phyloP scores from a whole-genome alignment of 2,797 vertebrate species.

The Aselliscus stoliczkanus region DNA sequence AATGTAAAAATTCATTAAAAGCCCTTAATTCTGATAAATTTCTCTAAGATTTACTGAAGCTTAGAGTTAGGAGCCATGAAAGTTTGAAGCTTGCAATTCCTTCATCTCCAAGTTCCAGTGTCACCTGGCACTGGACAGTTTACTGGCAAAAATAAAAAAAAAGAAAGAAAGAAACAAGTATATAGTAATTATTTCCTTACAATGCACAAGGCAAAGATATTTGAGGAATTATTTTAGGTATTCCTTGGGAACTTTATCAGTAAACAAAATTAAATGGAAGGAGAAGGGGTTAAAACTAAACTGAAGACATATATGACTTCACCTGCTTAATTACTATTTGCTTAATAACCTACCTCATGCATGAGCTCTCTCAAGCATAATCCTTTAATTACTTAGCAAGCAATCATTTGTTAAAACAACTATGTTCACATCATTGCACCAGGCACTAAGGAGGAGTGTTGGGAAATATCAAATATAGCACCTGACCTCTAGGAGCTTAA shows the following conservation, averaged over 20 bases:
- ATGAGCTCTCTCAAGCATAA: slow-evolving; percentile 13
- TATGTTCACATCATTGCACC: not conserved
- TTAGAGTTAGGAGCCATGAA: not conserved
- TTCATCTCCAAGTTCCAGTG: not conserved
- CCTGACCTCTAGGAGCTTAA: not conserved
- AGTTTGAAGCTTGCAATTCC: not conserved
- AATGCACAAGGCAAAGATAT: not conserved
- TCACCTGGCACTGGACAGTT: not conserved
- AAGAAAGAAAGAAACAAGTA: not conserved
- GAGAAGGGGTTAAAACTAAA: slow-evolving; percentile 14
- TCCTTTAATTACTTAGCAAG: slow-evolving; percentile 43
- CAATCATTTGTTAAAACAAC: slow-evolving; percentile 29
- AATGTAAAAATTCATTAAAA: not conserved
- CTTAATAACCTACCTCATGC: slow-evolving; percentile 8
- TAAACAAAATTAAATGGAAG: not conserved
- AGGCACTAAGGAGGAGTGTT: not conserved
- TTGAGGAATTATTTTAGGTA: not conserved
- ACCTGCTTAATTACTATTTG: slow-evolving; percentile 32
- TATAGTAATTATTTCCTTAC: not conserved
- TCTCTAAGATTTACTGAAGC: not conserved
- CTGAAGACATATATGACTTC: not conserved
- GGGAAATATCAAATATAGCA: not conserved
- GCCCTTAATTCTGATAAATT: not conserved
- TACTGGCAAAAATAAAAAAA: not conserved
- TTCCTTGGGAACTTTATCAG: not conserved